Evolutionary conservation across 2,797 vertebrate species (phyloP).

Genomic region (Coilia nasus): DNA sequence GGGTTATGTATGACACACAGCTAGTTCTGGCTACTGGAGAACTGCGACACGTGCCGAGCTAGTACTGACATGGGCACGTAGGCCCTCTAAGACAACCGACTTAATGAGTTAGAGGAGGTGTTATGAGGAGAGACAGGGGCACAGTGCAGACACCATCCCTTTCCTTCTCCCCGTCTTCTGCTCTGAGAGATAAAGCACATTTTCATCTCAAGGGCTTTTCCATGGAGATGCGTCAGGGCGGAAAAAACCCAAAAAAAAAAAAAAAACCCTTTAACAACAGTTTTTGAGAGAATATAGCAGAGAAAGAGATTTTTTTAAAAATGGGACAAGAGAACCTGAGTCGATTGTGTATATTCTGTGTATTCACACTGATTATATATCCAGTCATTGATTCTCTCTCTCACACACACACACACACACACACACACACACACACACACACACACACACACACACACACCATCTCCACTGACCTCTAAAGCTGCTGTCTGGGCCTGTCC

Average conservation of each 20-base stretch:
- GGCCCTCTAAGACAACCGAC: too few species aligned
- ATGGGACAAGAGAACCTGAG: background rate
- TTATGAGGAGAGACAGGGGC: too few species aligned
- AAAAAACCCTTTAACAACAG: background rate
- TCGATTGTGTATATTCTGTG: too few species aligned
- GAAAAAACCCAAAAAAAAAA: background rate
- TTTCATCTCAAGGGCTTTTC: constrained; percentile 1
- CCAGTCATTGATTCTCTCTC: background rate
- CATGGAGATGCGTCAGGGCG: background rate
- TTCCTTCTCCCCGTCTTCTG: background rate
- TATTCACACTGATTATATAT: too few species aligned
- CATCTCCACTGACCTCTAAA: background rate
- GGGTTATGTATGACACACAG: too few species aligned
- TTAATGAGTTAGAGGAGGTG: too few species aligned
- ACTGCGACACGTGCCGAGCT: too few species aligned
- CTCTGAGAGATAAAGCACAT: background rate
- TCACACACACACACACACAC: constrained; percentile 5
- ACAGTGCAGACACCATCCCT: background rate
- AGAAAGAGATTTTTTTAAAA: background rate
- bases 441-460: too few species aligned
- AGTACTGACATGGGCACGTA: too few species aligned
- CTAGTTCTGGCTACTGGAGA: too few species aligned
- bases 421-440: background rate
- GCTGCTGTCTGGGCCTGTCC: background rate
- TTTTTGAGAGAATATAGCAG: constrained; percentile 37